phyloP scores from a whole-genome alignment of 2,888 invertebrate genomes.

The Nipponacmea schrenckii region DNA sequence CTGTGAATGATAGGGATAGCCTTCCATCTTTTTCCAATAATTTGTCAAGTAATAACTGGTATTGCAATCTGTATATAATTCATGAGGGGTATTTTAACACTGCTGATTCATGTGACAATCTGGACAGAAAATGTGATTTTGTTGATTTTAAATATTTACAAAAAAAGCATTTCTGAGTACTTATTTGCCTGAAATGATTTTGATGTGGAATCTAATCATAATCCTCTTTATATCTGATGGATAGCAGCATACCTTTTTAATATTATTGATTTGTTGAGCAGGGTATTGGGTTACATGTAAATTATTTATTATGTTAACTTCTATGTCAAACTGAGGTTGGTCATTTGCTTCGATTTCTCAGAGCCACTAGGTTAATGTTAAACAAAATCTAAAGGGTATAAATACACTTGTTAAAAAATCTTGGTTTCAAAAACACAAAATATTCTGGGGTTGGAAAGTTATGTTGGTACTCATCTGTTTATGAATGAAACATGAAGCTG shows the following conservation, averaged over 20 bases:
- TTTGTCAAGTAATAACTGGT: no score
- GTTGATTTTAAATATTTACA: no score
- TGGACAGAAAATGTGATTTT: no score
- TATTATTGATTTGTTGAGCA: neutral
- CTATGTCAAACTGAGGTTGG: neutral
- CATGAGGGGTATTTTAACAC: no score
- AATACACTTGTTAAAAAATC: neutral
- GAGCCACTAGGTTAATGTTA: neutral
- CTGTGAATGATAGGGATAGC: no score
- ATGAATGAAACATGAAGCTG: neutral
- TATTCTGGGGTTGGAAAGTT: neutral
- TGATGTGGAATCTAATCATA: neutral
- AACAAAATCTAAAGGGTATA: neutral
- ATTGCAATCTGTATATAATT: no score
- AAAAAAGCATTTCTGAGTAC: no score
- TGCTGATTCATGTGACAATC: no score
- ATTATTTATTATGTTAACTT: neutral
- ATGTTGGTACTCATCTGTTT: neutral
- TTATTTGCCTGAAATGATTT: no score
- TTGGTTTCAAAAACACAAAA: neutral
- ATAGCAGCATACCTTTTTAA: no score
- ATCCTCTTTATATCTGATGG: no score
- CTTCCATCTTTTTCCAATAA: no score
- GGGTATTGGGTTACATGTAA: neutral
- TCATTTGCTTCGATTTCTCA: constrained; percentile 3